Evolutionary conservation across 2,113 vertebrate species (phyloP), one percentile per base, ranked within the genome.

Genomic region (Notarius lentiginosus): DNA sequence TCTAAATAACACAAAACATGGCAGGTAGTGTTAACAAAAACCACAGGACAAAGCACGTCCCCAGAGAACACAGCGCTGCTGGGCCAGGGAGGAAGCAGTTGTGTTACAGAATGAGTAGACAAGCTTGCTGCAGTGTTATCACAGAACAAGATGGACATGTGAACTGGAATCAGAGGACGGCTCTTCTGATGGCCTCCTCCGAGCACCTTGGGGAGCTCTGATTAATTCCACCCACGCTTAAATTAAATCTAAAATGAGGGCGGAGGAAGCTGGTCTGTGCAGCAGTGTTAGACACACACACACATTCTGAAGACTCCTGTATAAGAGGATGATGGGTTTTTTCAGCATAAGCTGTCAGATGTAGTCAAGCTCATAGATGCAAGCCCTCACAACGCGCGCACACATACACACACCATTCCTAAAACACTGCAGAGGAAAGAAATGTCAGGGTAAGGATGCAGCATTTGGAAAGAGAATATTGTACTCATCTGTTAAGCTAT

Each of bases 331-430:
- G 91, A 90, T 91, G 82, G 89, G 90, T 90, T 89, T 93, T 93
- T 94, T 89, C 20, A 89, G 90, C 88, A 81, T 80, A 94, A 90
- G 87, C 92, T 94, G 93, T 94, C 94, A 94, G 82, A 92, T 88
- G 81, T 0, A 47, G 83, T 94, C 89, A 94, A 88, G 77, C 87
- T 94, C 92, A 93, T 76, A 90, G 65, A 83, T 81, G 88, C 87
- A 89, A 82, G 49, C 68, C n/a, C 56, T 66, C 60, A 73, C 82
- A 68, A 68, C 14, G 60, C 56, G 60, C 63, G 47, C 51, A 58
- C 53, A 79, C 56, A 84, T 70, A 73, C 79, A 86, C 66, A 84
- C 55, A 80, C n/a, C 75, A 55, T 72, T 82, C 65, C 2, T 55
- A n/a, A 34, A 72, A 34, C 76, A 89, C 65, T 81, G 49, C 70